Conservation (phyloP, 2,888 invertebrate genomes). For the Ernsta delagoae region DNA sequence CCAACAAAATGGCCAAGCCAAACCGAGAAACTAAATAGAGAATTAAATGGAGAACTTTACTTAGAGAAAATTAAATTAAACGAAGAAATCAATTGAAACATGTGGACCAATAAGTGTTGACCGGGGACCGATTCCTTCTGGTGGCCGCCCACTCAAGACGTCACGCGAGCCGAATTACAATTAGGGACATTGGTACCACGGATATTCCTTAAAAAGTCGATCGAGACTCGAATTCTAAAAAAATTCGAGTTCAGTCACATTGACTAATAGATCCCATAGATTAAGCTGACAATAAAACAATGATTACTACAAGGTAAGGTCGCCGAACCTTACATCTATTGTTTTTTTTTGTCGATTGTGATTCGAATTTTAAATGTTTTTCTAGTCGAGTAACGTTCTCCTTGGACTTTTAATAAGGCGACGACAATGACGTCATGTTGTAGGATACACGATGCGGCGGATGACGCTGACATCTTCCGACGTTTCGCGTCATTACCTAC, state of each 20-base stretch:
- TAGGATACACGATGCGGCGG: not conserved
- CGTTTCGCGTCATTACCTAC: conserved; percentile 1
- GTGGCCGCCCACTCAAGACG: conserved; percentile 65
- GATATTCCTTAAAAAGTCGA: conserved; percentile 28
- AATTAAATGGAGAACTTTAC: conserved; percentile 30
- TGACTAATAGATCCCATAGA: conserved; percentile 21
- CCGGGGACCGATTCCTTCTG: conserved; percentile 66
- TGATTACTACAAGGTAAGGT: not conserved
- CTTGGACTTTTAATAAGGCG: conserved; percentile 17
- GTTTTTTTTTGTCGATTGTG: conserved; percentile 24
- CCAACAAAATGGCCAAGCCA: not conserved
- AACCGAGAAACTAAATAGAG: conserved; percentile 23
- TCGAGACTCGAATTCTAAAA: conserved; percentile 29
- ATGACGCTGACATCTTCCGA: conserved; percentile 26
- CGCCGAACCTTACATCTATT: not conserved
- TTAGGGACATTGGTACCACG: conserved; percentile 49
- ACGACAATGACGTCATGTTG: conserved; percentile 9
- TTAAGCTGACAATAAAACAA: not conserved
- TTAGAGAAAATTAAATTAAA: conserved; percentile 34
- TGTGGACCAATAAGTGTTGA: conserved; percentile 76
- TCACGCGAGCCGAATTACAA: conserved; percentile 66
- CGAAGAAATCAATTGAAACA: conserved; percentile 72
- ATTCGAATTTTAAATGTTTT: conserved; percentile 27
- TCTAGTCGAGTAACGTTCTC: conserved; percentile 24
- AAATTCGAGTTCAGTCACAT: conserved; percentile 25